Evolutionary conservation across 1,140 invertebrate genomes (phyloP).

Genomic region (Calliphora vicina): DNA sequence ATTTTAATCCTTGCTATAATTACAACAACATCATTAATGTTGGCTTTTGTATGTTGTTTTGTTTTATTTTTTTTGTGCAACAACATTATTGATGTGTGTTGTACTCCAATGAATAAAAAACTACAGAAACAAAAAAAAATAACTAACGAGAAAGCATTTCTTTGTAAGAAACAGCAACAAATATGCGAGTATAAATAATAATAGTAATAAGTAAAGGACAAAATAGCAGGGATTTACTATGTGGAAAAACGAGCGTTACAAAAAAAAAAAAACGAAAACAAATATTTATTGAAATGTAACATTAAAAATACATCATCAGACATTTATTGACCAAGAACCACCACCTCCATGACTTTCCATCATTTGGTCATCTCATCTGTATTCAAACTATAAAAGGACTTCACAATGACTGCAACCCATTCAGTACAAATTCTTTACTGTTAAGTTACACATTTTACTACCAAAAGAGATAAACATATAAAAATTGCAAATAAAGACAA

Average conservation of each 20-base stretch:
- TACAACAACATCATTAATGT: slow-evolving; percentile 21
- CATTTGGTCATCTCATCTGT: background rate
- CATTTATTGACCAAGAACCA: background rate
- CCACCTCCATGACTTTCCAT: background rate
- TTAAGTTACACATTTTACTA: background rate
- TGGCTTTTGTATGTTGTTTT: background rate
- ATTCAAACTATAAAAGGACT: slow-evolving; percentile 36
- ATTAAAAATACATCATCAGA: background rate
- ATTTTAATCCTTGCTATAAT: slow-evolving; percentile 22
- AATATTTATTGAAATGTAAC: slow-evolving; percentile 10
- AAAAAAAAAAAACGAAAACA: background rate
- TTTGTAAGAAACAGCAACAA: background rate
- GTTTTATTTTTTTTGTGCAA: background rate
- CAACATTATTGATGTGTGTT: background rate
- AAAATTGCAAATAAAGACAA: background rate
- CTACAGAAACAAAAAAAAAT: background rate
- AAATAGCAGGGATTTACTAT: background rate
- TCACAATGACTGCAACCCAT: background rate
- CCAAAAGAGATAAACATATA: background rate
- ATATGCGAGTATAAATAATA: background rate
- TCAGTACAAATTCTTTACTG: slow-evolving; percentile 17
- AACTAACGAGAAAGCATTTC: slow-evolving; percentile 21
- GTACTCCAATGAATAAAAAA: background rate
- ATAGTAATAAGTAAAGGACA: background rate
- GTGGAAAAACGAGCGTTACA: background rate